Evolutionary conservation across 2,797 vertebrate species (phyloP), one percentile per base, ranked within the genome.

Genomic region (Chelonia mydas): DNA sequence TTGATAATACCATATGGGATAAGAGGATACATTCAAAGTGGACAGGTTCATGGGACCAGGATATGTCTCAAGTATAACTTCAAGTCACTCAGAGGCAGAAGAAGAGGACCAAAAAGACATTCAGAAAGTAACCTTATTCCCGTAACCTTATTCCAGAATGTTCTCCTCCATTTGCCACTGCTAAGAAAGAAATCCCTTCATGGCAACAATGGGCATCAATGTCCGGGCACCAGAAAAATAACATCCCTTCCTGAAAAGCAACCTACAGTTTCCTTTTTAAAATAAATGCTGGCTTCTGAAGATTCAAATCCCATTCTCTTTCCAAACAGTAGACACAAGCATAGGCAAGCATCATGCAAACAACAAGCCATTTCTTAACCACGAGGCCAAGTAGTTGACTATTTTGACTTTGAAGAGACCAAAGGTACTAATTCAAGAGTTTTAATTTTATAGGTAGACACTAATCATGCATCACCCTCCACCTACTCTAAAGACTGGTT

Each of bases 371-470:
- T 28, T 91, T 84, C 83, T 86, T 78, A 90, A 91, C 84, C 37
- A 25, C 13, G 27, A 94, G 89, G 86, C 78, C 84, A 81, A 85
- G 27, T 47, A 49, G 45, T 25, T 49, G 45, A 77, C 45, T 47
- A 94, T 33, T 91, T 78, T 68, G 95, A 83, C 65, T 81, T 80
- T 76, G 45, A 55, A 87, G 21, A 45, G 55, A 13, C 45, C 45
- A 77, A 77, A 77, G 11, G 27, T 77, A 77, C 45, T 49, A 28
- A 77, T 49, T 28, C 74, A 77, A 49, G 72, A 76, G 41, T 77
- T 47, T 27, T 7, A 33, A 57, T 94, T 92, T 93, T 95, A 86
- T 28, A 84, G 81, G 55, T 33, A 83, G 93, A 86, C 51, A 84
- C 51, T 83, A 90, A 94, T 45, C 86, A 85, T 53, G 82, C 54